These are phyloP conservation scores for Gonioctena quinquepunctata DNA, from an alignment of 1,140 invertebrate genomes.

Conservation along the genomic window DNA sequence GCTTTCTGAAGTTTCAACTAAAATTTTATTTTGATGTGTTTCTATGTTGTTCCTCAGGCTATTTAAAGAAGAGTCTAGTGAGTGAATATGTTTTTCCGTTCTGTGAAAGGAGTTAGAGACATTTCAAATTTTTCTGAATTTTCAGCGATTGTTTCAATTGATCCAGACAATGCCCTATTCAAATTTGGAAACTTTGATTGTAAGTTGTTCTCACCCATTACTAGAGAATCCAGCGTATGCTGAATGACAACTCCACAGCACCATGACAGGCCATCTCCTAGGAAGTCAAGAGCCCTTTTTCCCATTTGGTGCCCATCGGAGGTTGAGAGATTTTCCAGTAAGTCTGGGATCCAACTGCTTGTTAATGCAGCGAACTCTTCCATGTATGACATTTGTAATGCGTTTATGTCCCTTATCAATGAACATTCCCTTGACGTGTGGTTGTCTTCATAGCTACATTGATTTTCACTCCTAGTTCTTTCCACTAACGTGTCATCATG, in stretches of 20 bases:
- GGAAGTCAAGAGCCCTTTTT: conserved; percentile 21
- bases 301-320: not conserved
- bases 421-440: not conserved
- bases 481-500: no score
- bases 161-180: not conserved
- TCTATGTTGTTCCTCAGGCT: not conserved
- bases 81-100: not conserved
- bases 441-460: not conserved
- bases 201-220: conserved; percentile 10
- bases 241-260: conserved; percentile 26
- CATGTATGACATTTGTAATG: not conserved
- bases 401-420: not conserved
- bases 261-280: conserved; percentile 20
- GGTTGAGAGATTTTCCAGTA: not conserved
- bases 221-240: conserved; percentile 11
- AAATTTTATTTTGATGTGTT: not conserved
- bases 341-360: conserved; percentile 4
- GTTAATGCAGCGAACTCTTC: not conserved
- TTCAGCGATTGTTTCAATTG: not conserved
- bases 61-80: not conserved
- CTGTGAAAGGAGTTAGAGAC: not conserved
- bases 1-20: not conserved
- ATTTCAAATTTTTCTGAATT: conserved; percentile 20
- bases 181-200: not conserved
- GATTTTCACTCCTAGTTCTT: not conserved